phyloP scores from a whole-genome alignment of 1,140 invertebrate genomes.

The Drosophila punjabiensis region DNA sequence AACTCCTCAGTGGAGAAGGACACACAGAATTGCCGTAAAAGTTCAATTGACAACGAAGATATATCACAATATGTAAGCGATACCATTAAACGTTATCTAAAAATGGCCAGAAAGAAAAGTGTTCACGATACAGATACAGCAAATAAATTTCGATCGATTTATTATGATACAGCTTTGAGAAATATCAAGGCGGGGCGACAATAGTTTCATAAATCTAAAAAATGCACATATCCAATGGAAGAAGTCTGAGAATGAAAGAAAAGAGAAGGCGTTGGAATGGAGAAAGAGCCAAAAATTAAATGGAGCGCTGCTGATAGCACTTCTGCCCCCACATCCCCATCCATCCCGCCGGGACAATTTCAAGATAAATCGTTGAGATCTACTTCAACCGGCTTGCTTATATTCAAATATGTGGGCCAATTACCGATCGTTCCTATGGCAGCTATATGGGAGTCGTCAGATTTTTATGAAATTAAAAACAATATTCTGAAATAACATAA shows the following conservation, averaged over 20 bases:
- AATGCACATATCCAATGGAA: conserved; percentile 67
- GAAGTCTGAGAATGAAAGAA: conserved; percentile 58
- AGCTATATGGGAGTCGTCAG: too few species aligned
- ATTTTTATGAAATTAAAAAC: too few species aligned
- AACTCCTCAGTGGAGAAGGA: conserved; percentile 6
- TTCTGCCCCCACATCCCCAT: conserved; percentile 69
- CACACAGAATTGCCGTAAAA: conserved; percentile 86
- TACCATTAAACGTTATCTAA: conserved; percentile 92
- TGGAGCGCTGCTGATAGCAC: conserved; percentile 1
- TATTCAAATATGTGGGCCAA: too few species aligned
- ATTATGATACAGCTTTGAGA: conserved; percentile 93
- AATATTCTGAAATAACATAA: too few species aligned
- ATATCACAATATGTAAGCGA: conserved; percentile 94
- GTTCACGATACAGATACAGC: conserved; percentile 89
- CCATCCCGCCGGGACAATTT: conserved; percentile 39
- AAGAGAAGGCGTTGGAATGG: conserved; percentile 58
- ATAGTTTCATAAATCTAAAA: conserved; percentile 43
- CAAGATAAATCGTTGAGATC: conserved; percentile 37
- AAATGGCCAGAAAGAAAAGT: conserved; percentile 94
- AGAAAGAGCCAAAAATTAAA: conserved; percentile 22
- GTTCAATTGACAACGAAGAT: conserved; percentile 93
- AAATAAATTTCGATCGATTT: conserved; percentile 94
- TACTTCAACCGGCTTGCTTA: conserved; percentile 65
- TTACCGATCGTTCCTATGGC: too few species aligned
- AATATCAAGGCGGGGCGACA: conserved; percentile 90